phyloP scores from a whole-genome alignment of 2,113 vertebrate genomes.

The Henicopernis longicauda region DNA sequence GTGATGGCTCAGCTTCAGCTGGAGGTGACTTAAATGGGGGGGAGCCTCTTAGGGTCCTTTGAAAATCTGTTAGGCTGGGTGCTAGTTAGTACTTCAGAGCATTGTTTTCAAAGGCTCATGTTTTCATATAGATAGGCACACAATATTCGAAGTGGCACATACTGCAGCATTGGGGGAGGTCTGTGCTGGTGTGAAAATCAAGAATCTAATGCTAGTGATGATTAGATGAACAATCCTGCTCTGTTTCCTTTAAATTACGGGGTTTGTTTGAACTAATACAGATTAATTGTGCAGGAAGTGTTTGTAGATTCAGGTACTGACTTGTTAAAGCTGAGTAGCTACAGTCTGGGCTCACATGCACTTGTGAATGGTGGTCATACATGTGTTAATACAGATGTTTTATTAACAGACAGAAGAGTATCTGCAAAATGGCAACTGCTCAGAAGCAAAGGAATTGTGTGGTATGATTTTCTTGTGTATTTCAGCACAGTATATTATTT shows the following conservation, averaged over 20 bases:
- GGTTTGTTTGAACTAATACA: not conserved
- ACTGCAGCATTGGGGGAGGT: not conserved
- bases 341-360: fast-evolving
- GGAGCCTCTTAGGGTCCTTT: fast-evolving
- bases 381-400: not conserved
- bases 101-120: fast-evolving
- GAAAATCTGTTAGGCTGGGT: fast-evolving
- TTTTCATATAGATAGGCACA: fast-evolving
- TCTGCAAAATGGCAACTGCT: constrained; percentile 70
- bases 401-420: not conserved
- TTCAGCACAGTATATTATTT: fast-evolving
- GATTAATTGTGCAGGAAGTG: not conserved
- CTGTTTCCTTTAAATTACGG: fast-evolving
- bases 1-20: fast-evolving
- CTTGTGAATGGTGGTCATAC: fast-evolving
- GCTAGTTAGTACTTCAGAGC: fast-evolving
- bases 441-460: constrained; percentile 62
- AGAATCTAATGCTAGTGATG: too few relatives aligned
- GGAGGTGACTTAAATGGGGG: not conserved
- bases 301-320: not conserved
- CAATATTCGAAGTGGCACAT: fast-evolving
- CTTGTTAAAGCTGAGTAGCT: not conserved
- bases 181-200: not conserved
- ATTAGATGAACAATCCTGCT: not conserved
- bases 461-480: constrained; percentile 45